Percentiles rank a stretch among this genome's conserved stretches.
Conservation (phyloP, 2,888 invertebrate genomes). For the Meganola albula region DNA sequence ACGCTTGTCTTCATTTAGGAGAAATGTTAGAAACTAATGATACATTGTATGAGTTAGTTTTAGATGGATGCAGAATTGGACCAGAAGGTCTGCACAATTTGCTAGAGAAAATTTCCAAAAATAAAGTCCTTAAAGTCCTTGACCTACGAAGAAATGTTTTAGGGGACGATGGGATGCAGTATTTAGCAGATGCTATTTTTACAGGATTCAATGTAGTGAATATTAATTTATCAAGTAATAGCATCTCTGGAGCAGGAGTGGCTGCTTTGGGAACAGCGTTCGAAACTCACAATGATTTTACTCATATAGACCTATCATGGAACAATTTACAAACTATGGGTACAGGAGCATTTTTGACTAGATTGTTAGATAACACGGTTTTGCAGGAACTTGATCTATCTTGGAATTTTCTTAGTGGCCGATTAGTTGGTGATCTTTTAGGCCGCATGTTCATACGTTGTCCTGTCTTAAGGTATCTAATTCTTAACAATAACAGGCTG, state of each 20-base stretch:
- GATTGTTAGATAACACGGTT: constrained; percentile 31
- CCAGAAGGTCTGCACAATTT: constrained; percentile 33
- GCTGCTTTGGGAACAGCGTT: constrained; percentile 34
- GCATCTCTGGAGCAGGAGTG: constrained; percentile 27
- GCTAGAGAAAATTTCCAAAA: constrained; percentile 24
- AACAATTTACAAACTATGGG: too few relatives aligned
- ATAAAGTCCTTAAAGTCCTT: constrained; percentile 27
- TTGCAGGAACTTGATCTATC: constrained; percentile 38
- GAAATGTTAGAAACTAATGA: constrained; percentile 34
- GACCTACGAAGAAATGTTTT: constrained; percentile 36
- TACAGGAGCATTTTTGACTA: too few relatives aligned
- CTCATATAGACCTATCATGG: constrained; percentile 39
- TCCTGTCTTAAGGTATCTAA: constrained; percentile 30
- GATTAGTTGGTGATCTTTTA: constrained; percentile 30
- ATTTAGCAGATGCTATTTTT: constrained; percentile 32
- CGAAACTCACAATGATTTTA: constrained; percentile 30
- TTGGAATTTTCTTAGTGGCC: constrained; percentile 37
- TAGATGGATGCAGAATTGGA: constrained; percentile 43
- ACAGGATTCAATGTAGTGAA: constrained; percentile 24
- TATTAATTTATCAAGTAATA: constrained; percentile 37
- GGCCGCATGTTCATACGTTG: constrained; percentile 24
- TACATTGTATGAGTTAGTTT: constrained; percentile 34
- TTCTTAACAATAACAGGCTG: constrained; percentile 40
- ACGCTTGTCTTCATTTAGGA: constrained; percentile 43
- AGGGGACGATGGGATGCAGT: constrained; percentile 34